Percentiles rank a stretch among this genome's conserved stretches.
Evolutionary conservation across 2,113 vertebrate genomes (phyloP).

Genomic region (Electrona antarctica): DNA sequence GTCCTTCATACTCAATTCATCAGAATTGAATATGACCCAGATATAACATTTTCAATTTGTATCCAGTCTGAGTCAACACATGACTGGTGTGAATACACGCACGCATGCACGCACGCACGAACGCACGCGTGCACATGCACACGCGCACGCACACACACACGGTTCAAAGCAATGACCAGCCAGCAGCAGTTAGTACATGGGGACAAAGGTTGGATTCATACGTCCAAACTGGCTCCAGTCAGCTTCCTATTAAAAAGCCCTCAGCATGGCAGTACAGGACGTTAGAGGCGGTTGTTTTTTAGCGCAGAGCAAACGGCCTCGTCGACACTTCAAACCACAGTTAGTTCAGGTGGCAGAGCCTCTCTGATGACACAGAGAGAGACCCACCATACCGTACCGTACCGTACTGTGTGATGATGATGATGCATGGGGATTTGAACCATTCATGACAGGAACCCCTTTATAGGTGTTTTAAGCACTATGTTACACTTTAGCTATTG

Average conservation of each 20-base stretch:
- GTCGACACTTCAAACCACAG: slow-evolving; percentile 9
- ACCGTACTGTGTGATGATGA: too few relatives aligned
- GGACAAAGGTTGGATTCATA: slow-evolving; percentile 64
- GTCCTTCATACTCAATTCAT: too few relatives aligned
- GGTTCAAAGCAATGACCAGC: slow-evolving; percentile 40
- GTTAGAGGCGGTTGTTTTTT: slow-evolving; percentile 42
- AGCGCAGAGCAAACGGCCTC: slow-evolving; percentile 22
- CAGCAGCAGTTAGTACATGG: slow-evolving; percentile 29
- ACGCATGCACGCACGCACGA: not conserved
- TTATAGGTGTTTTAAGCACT: too few relatives aligned
- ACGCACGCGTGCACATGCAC: not conserved
- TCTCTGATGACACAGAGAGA: slow-evolving; percentile 10
- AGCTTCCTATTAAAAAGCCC: slow-evolving; percentile 44
- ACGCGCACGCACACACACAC: slow-evolving; percentile 2
- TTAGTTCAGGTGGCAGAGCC: slow-evolving; percentile 19
- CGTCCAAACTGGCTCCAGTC: slow-evolving; percentile 46
- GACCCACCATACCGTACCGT: too few relatives aligned
- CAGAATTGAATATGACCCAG: too few relatives aligned
- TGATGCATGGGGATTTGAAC: too few relatives aligned
- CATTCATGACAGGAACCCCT: too few relatives aligned
- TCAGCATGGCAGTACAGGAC: slow-evolving; percentile 35
- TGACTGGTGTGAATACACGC: too few relatives aligned
- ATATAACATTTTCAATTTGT: too few relatives aligned
- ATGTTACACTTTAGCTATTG: too few relatives aligned
- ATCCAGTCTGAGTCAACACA: too few relatives aligned